A percentile compares a stretch with the other conserved stretches of the same genome.
phyloP scores from a whole-genome alignment of 2,113 vertebrate species.

The Synodontis membranacea region DNA sequence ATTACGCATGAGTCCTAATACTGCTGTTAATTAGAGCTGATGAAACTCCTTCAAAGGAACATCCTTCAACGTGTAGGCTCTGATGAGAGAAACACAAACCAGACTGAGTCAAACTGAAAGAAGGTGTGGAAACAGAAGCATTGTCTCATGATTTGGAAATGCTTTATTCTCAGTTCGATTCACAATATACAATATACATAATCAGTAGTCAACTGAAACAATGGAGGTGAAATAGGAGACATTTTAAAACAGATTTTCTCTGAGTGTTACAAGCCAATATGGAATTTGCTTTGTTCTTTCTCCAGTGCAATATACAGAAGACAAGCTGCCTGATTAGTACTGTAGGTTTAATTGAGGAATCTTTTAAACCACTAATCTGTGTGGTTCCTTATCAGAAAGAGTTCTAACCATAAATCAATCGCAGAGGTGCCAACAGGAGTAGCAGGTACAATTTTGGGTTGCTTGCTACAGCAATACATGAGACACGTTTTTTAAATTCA shows the following conservation, averaged over 20 bases:
- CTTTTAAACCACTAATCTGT: background rate
- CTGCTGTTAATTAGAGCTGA: slow-evolving; percentile 36
- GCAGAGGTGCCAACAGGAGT: background rate
- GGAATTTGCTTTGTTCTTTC: background rate
- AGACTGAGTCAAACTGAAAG: slow-evolving; percentile 38
- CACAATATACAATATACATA: background rate
- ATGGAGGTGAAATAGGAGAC: background rate
- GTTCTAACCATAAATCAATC: no score
- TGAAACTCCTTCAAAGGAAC: slow-evolving; percentile 31
- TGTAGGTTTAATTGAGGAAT: background rate
- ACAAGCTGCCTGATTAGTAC: background rate
- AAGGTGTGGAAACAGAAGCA: slow-evolving; percentile 27
- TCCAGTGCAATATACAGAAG: background rate
- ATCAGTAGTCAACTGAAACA: background rate
- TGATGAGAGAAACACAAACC: slow-evolving; percentile 35
- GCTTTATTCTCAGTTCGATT: background rate
- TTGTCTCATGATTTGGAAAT: slow-evolving; percentile 7
- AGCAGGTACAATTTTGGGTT: background rate
- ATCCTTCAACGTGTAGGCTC: background rate
- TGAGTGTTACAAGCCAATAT: background rate
- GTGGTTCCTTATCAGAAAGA: background rate
- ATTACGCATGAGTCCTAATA: slow-evolving; percentile 23
- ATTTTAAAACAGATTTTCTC: background rate
- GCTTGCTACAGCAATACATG: background rate
- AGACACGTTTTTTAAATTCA: background rate